phyloP scores from a whole-genome alignment of 2,888 invertebrate species.

The Timema cristinae region DNA sequence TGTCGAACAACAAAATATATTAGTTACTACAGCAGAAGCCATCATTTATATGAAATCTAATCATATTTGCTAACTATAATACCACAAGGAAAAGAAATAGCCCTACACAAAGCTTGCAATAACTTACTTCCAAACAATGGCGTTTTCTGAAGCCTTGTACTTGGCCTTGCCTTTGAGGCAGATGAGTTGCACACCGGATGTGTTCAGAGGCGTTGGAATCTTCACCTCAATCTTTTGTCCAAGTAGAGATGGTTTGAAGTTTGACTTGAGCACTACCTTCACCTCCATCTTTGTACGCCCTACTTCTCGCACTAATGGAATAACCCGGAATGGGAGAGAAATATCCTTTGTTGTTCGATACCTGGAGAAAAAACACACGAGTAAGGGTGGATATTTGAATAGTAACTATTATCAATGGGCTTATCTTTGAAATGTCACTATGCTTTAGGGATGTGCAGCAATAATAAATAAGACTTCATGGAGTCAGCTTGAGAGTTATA shows the following conservation, averaged over 20 bases:
- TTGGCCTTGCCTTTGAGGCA: constrained; percentile 99
- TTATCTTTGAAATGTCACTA: too few relatives aligned
- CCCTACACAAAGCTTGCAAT: neutral
- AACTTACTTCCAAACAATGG: constrained; percentile 91
- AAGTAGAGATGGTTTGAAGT: constrained; percentile 95
- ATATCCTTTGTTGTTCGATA: constrained; percentile 99
- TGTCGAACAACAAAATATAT: too few relatives aligned
- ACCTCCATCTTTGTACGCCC: constrained; percentile 99
- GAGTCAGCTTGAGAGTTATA: too few relatives aligned
- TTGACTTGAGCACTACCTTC: constrained; percentile 97
- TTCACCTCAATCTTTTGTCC: constrained; percentile 99
- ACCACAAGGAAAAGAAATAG: too few relatives aligned
- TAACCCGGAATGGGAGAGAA: constrained; percentile 97
- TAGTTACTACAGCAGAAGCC: too few relatives aligned
- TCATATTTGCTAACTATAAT: too few relatives aligned
- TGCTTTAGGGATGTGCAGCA: too few relatives aligned
- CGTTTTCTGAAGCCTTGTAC: constrained; percentile 99
- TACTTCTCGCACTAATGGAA: constrained; percentile 95
- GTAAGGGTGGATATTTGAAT: too few relatives aligned
- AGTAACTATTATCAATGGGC: too few relatives aligned
- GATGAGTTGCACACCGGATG: constrained; percentile 97
- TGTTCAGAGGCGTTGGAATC: constrained; percentile 98
- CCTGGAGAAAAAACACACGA: constrained; percentile 47
- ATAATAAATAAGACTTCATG: too few relatives aligned
- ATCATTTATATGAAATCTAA: too few relatives aligned